Conservation (phyloP, 2,113 vertebrate genomes). For the Lycocorax pyrrhopterus region DNA sequence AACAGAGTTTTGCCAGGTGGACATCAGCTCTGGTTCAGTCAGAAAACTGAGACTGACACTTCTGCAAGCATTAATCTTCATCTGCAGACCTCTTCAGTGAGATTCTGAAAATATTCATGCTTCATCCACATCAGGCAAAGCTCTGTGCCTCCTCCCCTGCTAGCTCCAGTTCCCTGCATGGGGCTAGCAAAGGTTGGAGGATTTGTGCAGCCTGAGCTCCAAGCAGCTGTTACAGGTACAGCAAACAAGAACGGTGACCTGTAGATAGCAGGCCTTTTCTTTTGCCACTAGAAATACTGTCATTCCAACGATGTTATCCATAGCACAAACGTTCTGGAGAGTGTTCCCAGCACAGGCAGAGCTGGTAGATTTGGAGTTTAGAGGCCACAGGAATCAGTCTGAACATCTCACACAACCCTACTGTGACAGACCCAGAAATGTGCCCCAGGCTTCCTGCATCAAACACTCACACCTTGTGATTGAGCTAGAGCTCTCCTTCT, state of each 20-base stretch:
- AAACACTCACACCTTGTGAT: neutral
- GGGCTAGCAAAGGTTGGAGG: neutral
- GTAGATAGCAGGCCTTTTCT: neutral
- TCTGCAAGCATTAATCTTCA: neutral
- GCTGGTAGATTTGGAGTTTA: neutral
- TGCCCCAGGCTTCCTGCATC: neutral
- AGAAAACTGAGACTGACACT: neutral
- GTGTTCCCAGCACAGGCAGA: neutral
- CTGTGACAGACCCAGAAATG: neutral
- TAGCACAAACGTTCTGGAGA: neutral
- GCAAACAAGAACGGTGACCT: neutral
- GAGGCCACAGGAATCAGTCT: neutral
- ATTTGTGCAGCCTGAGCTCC: neutral
- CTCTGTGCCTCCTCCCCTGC: neutral
- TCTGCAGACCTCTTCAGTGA: neutral
- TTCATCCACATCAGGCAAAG: neutral
- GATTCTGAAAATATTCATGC: neutral
- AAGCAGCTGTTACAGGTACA: neutral
- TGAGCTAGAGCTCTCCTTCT: neutral
- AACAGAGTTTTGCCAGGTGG: neutral
- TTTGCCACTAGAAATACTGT: neutral
- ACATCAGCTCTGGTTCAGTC: neutral
- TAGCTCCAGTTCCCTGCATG: neutral
- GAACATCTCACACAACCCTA: neutral
- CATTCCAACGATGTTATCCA: neutral